A percentile compares a stretch with the other conserved stretches of the same genome.
phyloP scores from a whole-genome alignment of 1,140 invertebrate species.

The Elysia chlorotica region DNA sequence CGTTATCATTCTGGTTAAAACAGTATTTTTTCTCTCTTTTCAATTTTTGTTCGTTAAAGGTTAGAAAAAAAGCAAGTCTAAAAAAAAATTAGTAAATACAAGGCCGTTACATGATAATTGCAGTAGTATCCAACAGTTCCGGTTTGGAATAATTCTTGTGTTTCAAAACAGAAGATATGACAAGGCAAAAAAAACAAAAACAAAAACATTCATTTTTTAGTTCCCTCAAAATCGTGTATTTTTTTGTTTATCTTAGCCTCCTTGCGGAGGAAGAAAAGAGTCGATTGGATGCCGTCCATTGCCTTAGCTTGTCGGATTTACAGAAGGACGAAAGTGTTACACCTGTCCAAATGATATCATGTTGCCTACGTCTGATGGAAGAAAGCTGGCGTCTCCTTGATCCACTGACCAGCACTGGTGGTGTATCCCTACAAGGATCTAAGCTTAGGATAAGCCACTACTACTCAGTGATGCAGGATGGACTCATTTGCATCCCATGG shows the following conservation, averaged over 20 bases:
- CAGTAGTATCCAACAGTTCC: too few species aligned
- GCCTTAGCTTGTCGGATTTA: conserved; percentile 73
- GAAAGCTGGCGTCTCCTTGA: conserved; percentile 63
- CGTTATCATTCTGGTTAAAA: background rate
- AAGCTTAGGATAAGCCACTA: conserved; percentile 85
- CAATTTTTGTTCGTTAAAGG: background rate
- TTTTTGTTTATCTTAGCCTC: conserved; percentile 29
- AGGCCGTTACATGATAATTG: too few species aligned
- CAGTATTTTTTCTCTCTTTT: background rate
- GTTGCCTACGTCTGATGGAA: conserved; percentile 74
- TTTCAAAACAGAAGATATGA: too few species aligned
- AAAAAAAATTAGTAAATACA: background rate
- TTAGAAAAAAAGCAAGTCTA: background rate
- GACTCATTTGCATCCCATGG: conserved; percentile 90
- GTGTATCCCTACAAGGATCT: conserved; percentile 64
- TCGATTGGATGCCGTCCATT: conserved; percentile 79
- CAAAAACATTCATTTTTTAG: too few species aligned
- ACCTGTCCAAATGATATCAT: conserved; percentile 85
- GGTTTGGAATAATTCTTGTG: too few species aligned
- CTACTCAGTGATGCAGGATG: conserved; percentile 88
- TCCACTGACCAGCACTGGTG: too few species aligned
- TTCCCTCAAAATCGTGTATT: too few species aligned
- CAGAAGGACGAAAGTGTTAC: conserved; percentile 89
- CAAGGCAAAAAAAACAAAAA: too few species aligned
- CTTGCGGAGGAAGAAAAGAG: conserved; percentile 54